Percentiles rank a stretch among this genome's conserved stretches.
These are phyloP conservation scores for Patiria pectinifera DNA, from an alignment of 53 echinoderm and acorn worm species.

Conservation along the genomic window DNA sequence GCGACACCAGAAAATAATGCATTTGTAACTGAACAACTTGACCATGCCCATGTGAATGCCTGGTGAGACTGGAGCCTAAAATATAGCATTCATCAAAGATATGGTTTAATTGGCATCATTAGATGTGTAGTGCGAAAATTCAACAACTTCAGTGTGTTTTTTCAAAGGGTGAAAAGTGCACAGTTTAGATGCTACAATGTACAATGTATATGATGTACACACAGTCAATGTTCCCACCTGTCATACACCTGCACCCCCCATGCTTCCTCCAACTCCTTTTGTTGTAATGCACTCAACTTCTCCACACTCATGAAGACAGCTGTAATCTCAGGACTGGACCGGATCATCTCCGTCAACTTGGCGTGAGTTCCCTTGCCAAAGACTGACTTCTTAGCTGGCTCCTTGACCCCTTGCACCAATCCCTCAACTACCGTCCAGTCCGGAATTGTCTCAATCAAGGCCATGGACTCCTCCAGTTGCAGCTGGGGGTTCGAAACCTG, in stretches of 20 bases:
- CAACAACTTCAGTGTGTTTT: no score
- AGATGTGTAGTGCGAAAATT: no score
- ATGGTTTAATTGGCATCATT: no score
- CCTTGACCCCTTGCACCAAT: conserved; percentile 33
- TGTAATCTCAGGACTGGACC: conserved; percentile 59
- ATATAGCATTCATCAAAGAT: no score
- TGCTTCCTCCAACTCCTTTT: conserved; percentile 81
- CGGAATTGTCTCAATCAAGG: conserved; percentile 73
- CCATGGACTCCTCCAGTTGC: conserved; percentile 69
- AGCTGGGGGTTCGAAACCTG: conserved; percentile 41
- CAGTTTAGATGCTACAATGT: no score
- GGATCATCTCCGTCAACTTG: conserved; percentile 69
- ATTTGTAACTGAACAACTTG: no score
- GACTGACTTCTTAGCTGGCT: conserved; percentile 67
- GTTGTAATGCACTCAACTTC: conserved; percentile 79
- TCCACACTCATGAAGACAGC: conserved; percentile 92
- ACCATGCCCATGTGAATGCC: no score
- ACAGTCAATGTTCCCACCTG: conserved; percentile 56
- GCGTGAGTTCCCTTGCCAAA: conserved; percentile 87
- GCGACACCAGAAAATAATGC: no score
- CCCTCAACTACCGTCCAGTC: conserved; percentile 75
- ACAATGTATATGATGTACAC: no score
- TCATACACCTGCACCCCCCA: conserved; percentile 88
- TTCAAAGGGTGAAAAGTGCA: no score
- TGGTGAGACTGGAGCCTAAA: no score